Evolutionary conservation across 2,888 invertebrate genomes (phyloP).

Genomic region (Eristalis pertinax): DNA sequence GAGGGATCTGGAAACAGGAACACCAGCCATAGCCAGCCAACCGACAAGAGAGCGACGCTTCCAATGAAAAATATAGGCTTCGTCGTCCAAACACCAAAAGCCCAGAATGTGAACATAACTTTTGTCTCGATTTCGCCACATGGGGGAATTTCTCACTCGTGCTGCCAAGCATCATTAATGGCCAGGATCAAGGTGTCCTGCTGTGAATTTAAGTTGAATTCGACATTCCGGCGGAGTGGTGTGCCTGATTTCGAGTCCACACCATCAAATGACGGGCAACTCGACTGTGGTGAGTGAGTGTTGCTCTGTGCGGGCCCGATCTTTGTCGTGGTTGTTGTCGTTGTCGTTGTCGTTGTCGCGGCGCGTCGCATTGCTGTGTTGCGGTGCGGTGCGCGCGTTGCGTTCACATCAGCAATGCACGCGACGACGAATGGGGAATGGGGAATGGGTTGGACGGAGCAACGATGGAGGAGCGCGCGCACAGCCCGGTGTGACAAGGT

Average conservation of each 20-base stretch:
- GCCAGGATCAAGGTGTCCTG: constrained; percentile 70
- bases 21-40: constrained; percentile 1
- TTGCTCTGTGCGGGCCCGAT: constrained; percentile 39
- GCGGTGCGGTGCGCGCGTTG: constrained; percentile 13
- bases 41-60: constrained; percentile 12
- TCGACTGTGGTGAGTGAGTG: not conserved
- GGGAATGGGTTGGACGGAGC: not conserved
- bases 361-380: constrained; percentile 17
- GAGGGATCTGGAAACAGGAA: constrained; percentile 13
- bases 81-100: constrained; percentile 56
- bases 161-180: constrained; percentile 71
- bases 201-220: constrained; percentile 72
- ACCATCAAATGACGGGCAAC: constrained; percentile 34
- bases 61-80: constrained; percentile 14
- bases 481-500: constrained; percentile 33
- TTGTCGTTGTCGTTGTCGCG: constrained; percentile 44
- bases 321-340: constrained; percentile 33
- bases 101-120: constrained; percentile 66
- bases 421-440: constrained; percentile 32
- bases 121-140: constrained; percentile 70
- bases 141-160: constrained; percentile 72
- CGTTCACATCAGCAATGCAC: constrained; percentile 23
- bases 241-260: constrained; percentile 44
- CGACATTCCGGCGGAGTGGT: constrained; percentile 61
- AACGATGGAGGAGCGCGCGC: constrained; percentile 4